Evolutionary conservation across 1,140 invertebrate species (phyloP), one percentile per base, ranked within the genome.

Genomic region (Apolygus lucorum): DNA sequence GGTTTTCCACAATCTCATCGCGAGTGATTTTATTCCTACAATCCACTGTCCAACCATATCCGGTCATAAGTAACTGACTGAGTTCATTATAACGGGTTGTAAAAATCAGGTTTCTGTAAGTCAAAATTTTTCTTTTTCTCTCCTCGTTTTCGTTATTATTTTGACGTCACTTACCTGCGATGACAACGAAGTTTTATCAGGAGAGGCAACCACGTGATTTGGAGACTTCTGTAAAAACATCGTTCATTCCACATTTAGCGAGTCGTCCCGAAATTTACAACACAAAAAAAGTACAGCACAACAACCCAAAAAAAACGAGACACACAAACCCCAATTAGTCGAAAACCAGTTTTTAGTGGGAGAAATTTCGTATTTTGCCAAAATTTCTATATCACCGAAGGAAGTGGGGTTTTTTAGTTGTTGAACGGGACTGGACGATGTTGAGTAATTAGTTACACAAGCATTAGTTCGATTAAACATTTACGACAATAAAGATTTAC

Each of bases 131-230:
- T 8, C 4, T 4, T 14, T n/a, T 22, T 11, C 14, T 62, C 22
- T 27, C 49, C 4, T 28, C n/a, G n/a, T n/a, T n/a, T n/a, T n/a
- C n/a, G n/a, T n/a, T n/a, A n/a, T n/a, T n/a, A n/a, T n/a, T n/a
- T n/a, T n/a, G n/a, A 52, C 28, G 22, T 25, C 17, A 34, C 34
- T 49, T 21, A 70, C 69, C 52, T 70, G 69, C 21, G 69, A 70
- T 27, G 64, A 52, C 14, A 34, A 28, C 14, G 52, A 52, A 24
- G 27, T 22, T 54, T 67, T 70, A 24, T 70, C 65, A 70, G 69
- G 69, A 70, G 69, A 70, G 69, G 69, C 69, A 70, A 17, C 69
- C 69, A 67, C 69, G 69, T 67, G 69, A 63, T 70, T 70, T 70
- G 69, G 69, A 21, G 64, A 70, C 21, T 70, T 70, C 69, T 70